These are phyloP conservation scores for Erebia palarica DNA, from an alignment of 2,888 invertebrate species.

Conservation along the genomic window DNA sequence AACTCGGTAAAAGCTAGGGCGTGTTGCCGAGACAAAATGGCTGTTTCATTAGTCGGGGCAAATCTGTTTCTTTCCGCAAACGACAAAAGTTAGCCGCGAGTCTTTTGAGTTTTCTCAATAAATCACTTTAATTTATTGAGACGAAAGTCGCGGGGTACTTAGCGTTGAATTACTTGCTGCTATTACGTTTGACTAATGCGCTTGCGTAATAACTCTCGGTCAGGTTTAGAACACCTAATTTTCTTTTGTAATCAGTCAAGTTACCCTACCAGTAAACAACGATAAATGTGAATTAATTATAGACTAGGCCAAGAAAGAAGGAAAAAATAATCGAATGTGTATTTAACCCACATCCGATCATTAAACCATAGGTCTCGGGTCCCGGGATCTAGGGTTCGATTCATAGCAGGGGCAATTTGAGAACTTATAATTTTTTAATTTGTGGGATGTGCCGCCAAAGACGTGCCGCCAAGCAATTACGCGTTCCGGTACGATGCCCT, in stretches of 20 bases:
- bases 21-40: constrained; percentile 56
- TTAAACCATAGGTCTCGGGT: too few relatives aligned
- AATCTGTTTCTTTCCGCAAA: constrained; percentile 69
- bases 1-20: constrained; percentile 40
- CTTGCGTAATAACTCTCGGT: constrained; percentile 46
- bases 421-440: too few relatives aligned
- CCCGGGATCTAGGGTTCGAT: too few relatives aligned
- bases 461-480: too few relatives aligned
- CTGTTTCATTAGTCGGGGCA: constrained; percentile 63
- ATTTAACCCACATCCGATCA: too few relatives aligned
- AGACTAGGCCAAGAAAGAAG: too few relatives aligned
- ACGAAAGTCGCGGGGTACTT: constrained; percentile 65
- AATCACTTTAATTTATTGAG: constrained; percentile 79
- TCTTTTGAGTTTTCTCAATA: constrained; percentile 66
- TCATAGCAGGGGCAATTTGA: too few relatives aligned
- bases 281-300: neutral
- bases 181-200: constrained; percentile 67
- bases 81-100: constrained; percentile 66
- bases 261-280: neutral
- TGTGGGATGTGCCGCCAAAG: too few relatives aligned
- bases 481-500: too few relatives aligned
- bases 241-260: constrained; percentile 13
- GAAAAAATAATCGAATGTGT: too few relatives aligned
- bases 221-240: constrained; percentile 29
- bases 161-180: constrained; percentile 58